Evolutionary conservation across 2,888 invertebrate species (phyloP).

Genomic region (Macrosiphum euphorbiae): DNA sequence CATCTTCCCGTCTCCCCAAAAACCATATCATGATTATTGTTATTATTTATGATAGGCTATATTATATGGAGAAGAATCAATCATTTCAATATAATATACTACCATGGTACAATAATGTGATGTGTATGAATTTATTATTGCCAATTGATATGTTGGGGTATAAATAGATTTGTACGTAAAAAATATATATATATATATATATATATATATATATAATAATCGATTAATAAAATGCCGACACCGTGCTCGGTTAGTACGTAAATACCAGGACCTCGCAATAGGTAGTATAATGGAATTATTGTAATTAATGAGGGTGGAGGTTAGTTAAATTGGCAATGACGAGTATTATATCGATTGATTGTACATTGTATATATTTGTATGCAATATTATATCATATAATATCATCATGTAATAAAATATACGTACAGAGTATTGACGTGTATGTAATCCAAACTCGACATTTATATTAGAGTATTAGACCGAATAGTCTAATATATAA

Average conservation of each 20-base stretch:
- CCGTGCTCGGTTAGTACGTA: not conserved
- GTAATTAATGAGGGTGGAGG: constrained; percentile 37
- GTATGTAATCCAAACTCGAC: not conserved
- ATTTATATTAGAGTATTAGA: not conserved
- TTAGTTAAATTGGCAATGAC: constrained; percentile 37
- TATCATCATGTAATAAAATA: not conserved
- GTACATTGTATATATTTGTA: not conserved
- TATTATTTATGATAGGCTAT: not conserved
- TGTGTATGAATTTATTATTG: constrained; percentile 37
- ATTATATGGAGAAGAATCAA: constrained; percentile 1
- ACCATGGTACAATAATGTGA: not conserved
- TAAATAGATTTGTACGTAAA: constrained; percentile 23
- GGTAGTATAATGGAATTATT: constrained; percentile 24
- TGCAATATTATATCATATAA: not conserved
- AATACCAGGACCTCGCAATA: not conserved
- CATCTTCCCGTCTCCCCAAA: not conserved
- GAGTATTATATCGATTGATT: constrained; percentile 23
- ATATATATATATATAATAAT: not conserved
- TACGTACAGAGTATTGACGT: not conserved
- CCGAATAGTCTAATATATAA: not conserved
- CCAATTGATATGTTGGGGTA: constrained; percentile 5
- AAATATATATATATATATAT: not conserved
- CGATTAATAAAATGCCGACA: constrained; percentile 22
- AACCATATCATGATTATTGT: not conserved
- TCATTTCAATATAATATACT: not conserved